Evolutionary conservation across 2,888 invertebrate genomes (phyloP).

Genomic region (Penaeus monodon): DNA sequence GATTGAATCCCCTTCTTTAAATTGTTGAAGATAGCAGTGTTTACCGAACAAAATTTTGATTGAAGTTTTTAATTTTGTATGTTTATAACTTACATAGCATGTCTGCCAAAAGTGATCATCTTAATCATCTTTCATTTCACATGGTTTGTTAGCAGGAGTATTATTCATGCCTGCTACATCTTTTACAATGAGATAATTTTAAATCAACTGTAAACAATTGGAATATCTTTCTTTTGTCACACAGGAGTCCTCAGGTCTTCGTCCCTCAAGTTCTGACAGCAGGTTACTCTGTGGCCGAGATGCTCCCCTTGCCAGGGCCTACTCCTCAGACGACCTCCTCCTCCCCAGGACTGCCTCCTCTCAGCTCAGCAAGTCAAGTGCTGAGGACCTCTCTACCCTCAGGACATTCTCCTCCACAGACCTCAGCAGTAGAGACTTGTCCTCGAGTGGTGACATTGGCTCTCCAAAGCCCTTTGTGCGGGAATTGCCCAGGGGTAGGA

Average conservation of each 20-base stretch:
- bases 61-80: too few relatives aligned
- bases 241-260: slow-evolving; percentile 23
- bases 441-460: too few relatives aligned
- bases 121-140: too few relatives aligned
- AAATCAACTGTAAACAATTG: background rate
- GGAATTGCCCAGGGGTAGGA: slow-evolving; percentile 6
- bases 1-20: too few relatives aligned
- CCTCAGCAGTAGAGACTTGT: too few relatives aligned
- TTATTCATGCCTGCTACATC: background rate
- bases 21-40: too few relatives aligned
- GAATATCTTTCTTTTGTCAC: background rate
- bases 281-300: slow-evolving; percentile 41
- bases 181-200: background rate
- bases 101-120: too few relatives aligned
- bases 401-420: slow-evolving; percentile 1
- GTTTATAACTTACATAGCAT: too few relatives aligned
- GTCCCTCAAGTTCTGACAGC: slow-evolving; percentile 46
- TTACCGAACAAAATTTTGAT: too few relatives aligned
- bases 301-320: slow-evolving; percentile 40
- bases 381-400: background rate
- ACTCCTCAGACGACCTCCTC: slow-evolving; percentile 45
- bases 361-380: slow-evolving; percentile 10
- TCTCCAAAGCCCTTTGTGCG: too few relatives aligned
- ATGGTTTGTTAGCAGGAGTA: too few relatives aligned
- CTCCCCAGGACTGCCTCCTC: slow-evolving; percentile 23